These are phyloP conservation scores for Microtus montanus DNA, from an alignment of 2,113 vertebrate genomes.

Conservation along the genomic window DNA sequence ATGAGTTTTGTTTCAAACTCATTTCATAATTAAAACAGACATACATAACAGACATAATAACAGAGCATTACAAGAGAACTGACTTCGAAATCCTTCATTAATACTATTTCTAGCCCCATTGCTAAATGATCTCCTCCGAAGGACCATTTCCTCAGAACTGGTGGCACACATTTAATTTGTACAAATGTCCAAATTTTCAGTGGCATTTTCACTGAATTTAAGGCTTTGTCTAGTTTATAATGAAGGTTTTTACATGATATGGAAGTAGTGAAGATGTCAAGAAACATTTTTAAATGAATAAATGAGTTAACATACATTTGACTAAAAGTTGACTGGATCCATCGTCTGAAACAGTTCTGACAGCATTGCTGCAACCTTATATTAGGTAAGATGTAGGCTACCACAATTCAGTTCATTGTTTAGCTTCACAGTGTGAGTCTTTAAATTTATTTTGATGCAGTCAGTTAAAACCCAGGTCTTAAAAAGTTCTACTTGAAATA, in stretches of 20 bases:
- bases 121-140: slow-evolving; percentile 33
- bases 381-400: slow-evolving; percentile 3
- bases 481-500: slow-evolving; percentile 29
- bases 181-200: neutral
- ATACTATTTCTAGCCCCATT: neutral
- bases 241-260: slow-evolving; percentile 12
- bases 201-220: slow-evolving; percentile 31
- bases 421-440: neutral
- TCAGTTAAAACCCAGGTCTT: slow-evolving; percentile 47
- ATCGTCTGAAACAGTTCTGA: neutral
- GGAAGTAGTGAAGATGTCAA: slow-evolving; percentile 11
- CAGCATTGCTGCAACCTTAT: neutral
- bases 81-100: neutral
- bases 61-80: slow-evolving; percentile 26
- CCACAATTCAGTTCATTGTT: slow-evolving; percentile 16
- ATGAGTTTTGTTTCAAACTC: slow-evolving; percentile 38
- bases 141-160: neutral
- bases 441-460: slow-evolving; percentile 37
- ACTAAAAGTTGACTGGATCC: slow-evolving; percentile 31
- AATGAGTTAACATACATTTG: neutral
- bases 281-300: slow-evolving; percentile 38
- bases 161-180: slow-evolving; percentile 42
- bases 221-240: slow-evolving; percentile 30
- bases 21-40: slow-evolving; percentile 45
- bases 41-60: neutral